Evolutionary conservation across 2,888 invertebrate genomes (phyloP).

Genomic region (Neocrepidodera transversa): DNA sequence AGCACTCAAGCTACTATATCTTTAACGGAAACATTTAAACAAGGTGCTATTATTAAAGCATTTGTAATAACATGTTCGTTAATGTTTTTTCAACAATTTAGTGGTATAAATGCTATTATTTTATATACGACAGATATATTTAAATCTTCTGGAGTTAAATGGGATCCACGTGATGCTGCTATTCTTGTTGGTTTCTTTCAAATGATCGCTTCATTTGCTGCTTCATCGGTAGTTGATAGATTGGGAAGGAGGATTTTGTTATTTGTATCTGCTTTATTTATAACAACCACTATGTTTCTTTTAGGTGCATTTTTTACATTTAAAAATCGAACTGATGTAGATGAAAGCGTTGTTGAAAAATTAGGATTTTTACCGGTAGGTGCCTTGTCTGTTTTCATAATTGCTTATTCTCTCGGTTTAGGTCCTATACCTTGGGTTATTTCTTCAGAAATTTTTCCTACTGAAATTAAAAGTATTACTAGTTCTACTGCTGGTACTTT

Average conservation of each 20-base stretch:
- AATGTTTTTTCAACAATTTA: conserved; percentile 90
- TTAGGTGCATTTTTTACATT: conserved; percentile 75
- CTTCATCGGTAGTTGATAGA: conserved; percentile 80
- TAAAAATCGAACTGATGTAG: conserved; percentile 53
- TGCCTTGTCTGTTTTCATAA: conserved; percentile 77
- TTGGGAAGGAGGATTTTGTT: conserved; percentile 81
- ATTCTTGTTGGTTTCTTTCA: conserved; percentile 87
- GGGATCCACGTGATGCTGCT: conserved; percentile 69
- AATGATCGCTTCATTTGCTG: conserved; percentile 75
- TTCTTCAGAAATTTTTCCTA: conserved; percentile 81
- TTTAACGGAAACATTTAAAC: conserved; percentile 40
- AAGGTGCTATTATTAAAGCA: conserved; percentile 61
- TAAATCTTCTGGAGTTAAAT: conserved; percentile 66
- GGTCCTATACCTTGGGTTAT: conserved; percentile 92
- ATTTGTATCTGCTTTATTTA: conserved; percentile 72
- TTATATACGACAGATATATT: conserved; percentile 83
- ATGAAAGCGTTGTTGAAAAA: conserved; percentile 60
- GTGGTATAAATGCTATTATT: conserved; percentile 84
- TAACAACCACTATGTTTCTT: conserved; percentile 74
- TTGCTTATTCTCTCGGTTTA: conserved; percentile 80
- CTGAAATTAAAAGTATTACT: conserved; percentile 79
- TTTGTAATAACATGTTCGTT: conserved; percentile 76
- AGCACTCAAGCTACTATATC: conserved; percentile 42
- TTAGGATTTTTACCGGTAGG: conserved; percentile 79
- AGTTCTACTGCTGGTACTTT: conserved; percentile 80